Evolutionary conservation across 35 echinoderm and acorn worm species (phyloP), one percentile per base, ranked within the genome.

Genomic region (Lytechinus variegatus): DNA sequence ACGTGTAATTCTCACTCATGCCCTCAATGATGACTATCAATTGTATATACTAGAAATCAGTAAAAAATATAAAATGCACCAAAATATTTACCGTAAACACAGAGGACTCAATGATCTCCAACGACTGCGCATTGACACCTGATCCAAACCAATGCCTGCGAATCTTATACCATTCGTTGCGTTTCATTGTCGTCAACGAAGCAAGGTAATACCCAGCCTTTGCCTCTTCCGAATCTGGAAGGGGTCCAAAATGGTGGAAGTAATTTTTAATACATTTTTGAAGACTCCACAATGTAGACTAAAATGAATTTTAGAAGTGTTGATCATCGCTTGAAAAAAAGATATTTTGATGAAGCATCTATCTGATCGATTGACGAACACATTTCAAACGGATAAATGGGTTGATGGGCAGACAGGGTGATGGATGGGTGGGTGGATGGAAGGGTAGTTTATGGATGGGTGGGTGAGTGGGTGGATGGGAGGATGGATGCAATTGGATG

Each of bases 1-100:
- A 2, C 33, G 1, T 44, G 33, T 44, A 44, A 44, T 44, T 44
- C 33, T 44, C 2, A 44, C 33, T 44, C 33, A 44, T 44, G 33
- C 33, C 33, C 33, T 44, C 33, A 2, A 44, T 44, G 33, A 44
- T 44, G 33, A 44, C 33, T 44, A 44, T 44, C 33, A 44, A 1
- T 44, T 44, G 33, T 44, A 44, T 44, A 0, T 44, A 44, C 33
- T 44, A 44, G 33, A 44, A 44, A 44, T 44, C 2, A 44, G 33
- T 44, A 44, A 44, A 44, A 44, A 51, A 27, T 3, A 95, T 28
- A 27, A 3, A 16, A 27, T 13, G 56, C 28, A 51, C 21, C 5
- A 58, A 11, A 58, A 58, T 60, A 95, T 92, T 95, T 89, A 97
- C 97, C 97, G 96, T 28, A 55, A 97, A 97, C 24, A 95, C 79